These are phyloP conservation scores for Ormyrus pomaceus DNA, from an alignment of 2,888 invertebrate genomes.

Conservation along the genomic window DNA sequence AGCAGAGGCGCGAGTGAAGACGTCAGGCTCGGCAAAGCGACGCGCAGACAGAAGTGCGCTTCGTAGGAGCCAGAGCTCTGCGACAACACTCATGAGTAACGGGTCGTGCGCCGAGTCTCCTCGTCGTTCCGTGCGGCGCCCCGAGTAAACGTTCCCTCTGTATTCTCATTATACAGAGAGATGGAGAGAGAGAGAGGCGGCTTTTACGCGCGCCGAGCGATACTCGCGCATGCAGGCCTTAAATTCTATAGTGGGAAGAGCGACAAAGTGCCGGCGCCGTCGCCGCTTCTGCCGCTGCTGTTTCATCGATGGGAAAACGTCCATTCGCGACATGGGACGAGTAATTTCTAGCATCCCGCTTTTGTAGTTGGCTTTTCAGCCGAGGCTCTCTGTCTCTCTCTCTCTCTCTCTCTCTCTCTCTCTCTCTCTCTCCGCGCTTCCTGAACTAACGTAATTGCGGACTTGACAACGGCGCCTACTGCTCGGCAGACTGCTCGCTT, in stretches of 20 bases:
- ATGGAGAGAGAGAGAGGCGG: not conserved
- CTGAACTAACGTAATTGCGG: conserved; percentile 17
- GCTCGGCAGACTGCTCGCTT: not conserved
- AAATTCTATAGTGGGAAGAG: conserved; percentile 22
- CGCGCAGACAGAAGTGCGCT: not conserved
- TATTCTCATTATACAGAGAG: conserved; percentile 64
- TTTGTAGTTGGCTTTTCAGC: no score
- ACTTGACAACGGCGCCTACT: conserved; percentile 11
- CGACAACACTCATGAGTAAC: conserved; percentile 66
- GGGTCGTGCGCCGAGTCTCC: conserved; percentile 59
- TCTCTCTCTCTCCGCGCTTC: no score
- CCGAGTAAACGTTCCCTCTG: conserved; percentile 69
- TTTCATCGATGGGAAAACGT: conserved; percentile 46
- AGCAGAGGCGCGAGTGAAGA: not conserved
- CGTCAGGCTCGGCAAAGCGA: not conserved
- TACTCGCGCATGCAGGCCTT: not conserved
- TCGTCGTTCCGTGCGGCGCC: conserved; percentile 72
- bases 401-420: no score
- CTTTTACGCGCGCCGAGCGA: not conserved
- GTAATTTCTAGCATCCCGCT: conserved; percentile 21
- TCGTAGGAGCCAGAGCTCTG: conserved; percentile 4
- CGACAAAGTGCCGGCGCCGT: conserved; percentile 23
- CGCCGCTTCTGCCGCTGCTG: not conserved
- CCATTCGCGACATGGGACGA: not conserved
- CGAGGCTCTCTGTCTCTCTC: no score